Evolutionary conservation across 2,797 vertebrate genomes (phyloP).

Genomic region (Forpus xanthops): DNA sequence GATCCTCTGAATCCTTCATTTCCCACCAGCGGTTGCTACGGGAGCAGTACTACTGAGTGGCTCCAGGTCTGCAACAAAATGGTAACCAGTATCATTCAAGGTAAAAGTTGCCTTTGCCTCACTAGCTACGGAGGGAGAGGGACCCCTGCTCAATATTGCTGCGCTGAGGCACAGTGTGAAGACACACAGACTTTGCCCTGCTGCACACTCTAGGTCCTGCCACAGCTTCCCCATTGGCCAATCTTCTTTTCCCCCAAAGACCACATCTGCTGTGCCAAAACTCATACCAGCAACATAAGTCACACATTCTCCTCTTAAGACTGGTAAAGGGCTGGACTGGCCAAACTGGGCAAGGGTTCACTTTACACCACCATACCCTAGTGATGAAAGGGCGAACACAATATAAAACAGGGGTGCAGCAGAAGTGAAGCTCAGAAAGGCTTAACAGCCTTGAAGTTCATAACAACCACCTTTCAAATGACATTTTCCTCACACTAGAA

Average conservation of each 20-base stretch:
- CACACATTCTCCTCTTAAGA: not conserved
- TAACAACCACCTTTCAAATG: not conserved
- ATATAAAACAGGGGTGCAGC: not conserved
- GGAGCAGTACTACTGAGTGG: not conserved
- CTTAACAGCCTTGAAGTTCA: not conserved
- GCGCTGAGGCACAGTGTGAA: not conserved
- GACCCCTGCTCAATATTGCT: not conserved
- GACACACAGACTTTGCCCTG: not conserved
- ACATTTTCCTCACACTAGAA: not conserved
- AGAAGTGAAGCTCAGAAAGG: not conserved
- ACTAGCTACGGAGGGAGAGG: not conserved
- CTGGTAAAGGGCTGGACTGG: not conserved
- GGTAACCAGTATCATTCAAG: not conserved
- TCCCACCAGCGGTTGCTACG: not conserved
- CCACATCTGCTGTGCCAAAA: not conserved
- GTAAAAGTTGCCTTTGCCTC: not conserved
- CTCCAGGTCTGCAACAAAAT: not conserved
- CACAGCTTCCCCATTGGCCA: not conserved
- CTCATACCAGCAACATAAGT: not conserved
- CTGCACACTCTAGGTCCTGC: not conserved
- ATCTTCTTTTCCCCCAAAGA: not conserved
- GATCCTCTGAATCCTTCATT: not conserved
- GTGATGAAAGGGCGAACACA: not conserved
- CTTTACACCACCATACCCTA: not conserved
- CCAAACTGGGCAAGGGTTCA: not conserved